Conservation (phyloP, 1,140 invertebrate species). For the Drosophila guanche region DNA sequence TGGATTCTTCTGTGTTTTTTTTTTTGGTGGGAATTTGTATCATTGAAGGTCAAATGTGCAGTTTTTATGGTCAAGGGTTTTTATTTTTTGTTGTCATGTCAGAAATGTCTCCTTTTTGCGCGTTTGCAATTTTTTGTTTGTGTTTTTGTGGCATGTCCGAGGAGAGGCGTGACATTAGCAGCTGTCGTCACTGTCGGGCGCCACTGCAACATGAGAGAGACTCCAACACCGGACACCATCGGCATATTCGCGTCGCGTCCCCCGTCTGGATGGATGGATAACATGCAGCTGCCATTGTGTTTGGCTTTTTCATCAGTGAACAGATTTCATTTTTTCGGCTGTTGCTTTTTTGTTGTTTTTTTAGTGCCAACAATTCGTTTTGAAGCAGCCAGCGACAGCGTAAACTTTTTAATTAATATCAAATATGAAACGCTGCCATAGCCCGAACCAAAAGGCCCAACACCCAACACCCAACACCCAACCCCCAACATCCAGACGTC, state of each 20-base stretch:
- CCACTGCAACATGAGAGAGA: slow-evolving; percentile 46
- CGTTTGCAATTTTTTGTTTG: slow-evolving; percentile 15
- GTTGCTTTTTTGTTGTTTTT: slow-evolving; percentile 10
- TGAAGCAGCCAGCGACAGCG: slow-evolving; percentile 59
- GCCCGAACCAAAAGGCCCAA: slow-evolving; percentile 25
- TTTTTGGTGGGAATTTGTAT: background rate
- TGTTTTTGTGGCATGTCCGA: slow-evolving; percentile 42
- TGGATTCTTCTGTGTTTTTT: background rate
- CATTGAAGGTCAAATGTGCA: slow-evolving; percentile 42
- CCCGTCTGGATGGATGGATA: slow-evolving; percentile 56
- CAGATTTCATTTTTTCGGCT: slow-evolving; percentile 47
- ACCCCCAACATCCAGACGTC: no score
- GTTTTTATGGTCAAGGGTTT: slow-evolving; percentile 36
- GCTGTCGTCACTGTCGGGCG: slow-evolving; percentile 53
- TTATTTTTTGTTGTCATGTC: slow-evolving; percentile 26
- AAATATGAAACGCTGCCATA: slow-evolving; percentile 73
- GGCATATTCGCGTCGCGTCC: background rate
- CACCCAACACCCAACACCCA: background rate
- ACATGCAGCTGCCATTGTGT: slow-evolving; percentile 64
- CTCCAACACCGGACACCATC: slow-evolving; percentile 3
- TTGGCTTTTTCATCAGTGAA: slow-evolving; percentile 53
- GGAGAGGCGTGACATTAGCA: slow-evolving; percentile 72
- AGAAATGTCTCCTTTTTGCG: slow-evolving; percentile 29
- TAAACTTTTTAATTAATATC: slow-evolving; percentile 82
- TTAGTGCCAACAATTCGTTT: slow-evolving; percentile 65